A percentile compares a stretch with the other conserved stretches of the same genome.
phyloP scores from a whole-genome alignment of 2,888 invertebrate genomes.

The Callyntrura guangdongensis region DNA sequence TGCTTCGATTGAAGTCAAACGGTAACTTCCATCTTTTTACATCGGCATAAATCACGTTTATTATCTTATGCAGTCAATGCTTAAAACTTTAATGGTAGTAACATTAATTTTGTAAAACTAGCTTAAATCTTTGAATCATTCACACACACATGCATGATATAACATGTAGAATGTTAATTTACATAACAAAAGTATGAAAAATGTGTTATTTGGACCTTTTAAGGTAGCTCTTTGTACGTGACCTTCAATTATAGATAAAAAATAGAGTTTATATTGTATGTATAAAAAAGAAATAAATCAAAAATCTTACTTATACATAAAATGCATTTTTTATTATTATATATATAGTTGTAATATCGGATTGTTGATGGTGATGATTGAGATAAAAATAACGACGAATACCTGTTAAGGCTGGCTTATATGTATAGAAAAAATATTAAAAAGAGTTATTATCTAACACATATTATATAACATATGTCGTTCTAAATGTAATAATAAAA shows the following conservation, averaged over 20 bases:
- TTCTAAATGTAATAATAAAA: neutral
- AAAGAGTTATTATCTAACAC: neutral
- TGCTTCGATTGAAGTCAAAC: too few relatives aligned
- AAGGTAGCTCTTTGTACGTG: slow-evolving; percentile 34
- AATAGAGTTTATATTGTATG: too few relatives aligned
- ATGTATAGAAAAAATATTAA: neutral
- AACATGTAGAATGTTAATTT: neutral
- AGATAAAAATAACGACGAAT: neutral
- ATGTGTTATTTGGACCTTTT: neutral
- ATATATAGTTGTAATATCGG: neutral
- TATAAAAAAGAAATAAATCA: neutral
- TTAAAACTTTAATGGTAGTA: too few relatives aligned
- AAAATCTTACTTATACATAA: neutral
- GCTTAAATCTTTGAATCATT: too few relatives aligned
- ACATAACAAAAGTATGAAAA: neutral
- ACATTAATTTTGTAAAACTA: too few relatives aligned
- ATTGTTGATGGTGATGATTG: neutral
- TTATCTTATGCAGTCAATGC: too few relatives aligned
- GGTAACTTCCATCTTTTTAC: too few relatives aligned
- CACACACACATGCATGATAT: too few relatives aligned
- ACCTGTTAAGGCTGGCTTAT: slow-evolving; percentile 42
- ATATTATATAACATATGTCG: neutral
- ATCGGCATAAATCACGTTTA: too few relatives aligned
- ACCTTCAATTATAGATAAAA: neutral
- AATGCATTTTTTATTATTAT: neutral